Evolutionary conservation across 2,888 invertebrate genomes (phyloP).

Genomic region (Hypomecis punctinalis): DNA sequence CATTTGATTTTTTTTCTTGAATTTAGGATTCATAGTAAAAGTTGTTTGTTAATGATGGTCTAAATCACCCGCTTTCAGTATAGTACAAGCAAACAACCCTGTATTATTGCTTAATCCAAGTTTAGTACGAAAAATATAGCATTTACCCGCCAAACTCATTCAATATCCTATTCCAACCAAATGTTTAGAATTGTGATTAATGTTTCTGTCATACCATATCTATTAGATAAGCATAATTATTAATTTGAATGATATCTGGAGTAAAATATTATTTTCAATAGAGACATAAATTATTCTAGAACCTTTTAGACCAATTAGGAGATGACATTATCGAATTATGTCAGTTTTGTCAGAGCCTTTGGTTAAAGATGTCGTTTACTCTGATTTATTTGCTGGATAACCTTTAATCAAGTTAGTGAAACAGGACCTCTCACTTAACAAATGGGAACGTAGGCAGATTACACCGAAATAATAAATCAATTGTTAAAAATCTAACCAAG

Average conservation of each 20-base stretch:
- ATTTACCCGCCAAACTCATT: no score
- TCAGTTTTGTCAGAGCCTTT: slow-evolving; percentile 9
- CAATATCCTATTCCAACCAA: background rate
- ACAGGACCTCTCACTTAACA: slow-evolving; percentile 10
- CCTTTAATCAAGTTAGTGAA: slow-evolving; percentile 19
- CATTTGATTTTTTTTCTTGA: no score
- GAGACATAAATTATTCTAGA: no score
- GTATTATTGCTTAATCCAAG: no score
- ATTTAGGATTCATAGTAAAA: no score
- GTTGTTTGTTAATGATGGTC: no score
- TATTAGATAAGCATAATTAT: slow-evolving; percentile 4
- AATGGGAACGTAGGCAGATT: background rate
- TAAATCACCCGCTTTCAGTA: no score
- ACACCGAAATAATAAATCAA: background rate
- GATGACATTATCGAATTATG: slow-evolving; percentile 23
- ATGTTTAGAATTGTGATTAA: background rate
- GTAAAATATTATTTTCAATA: no score
- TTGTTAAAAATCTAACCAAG: background rate
- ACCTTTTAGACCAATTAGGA: slow-evolving; percentile 25
- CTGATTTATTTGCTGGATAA: slow-evolving; percentile 25
- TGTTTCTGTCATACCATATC: background rate
- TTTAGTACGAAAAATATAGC: no score
- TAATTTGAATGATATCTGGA: background rate
- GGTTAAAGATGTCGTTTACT: slow-evolving; percentile 9
- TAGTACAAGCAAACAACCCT: no score